These are phyloP conservation scores for Nephrotoma guestfalica DNA, from an alignment of 2,888 invertebrate species.

Conservation along the genomic window DNA sequence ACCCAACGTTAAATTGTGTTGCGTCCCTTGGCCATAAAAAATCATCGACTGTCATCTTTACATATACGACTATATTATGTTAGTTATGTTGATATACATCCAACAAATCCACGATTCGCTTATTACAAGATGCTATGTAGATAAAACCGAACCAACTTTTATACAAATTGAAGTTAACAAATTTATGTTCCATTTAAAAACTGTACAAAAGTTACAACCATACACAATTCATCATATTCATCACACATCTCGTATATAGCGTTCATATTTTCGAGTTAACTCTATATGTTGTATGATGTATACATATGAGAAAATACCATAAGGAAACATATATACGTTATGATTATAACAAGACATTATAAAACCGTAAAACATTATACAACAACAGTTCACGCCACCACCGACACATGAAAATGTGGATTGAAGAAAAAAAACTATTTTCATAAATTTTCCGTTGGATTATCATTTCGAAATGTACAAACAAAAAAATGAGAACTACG, in stretches of 20 bases:
- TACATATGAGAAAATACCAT: not conserved
- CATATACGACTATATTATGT: too few species aligned
- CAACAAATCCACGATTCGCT: not conserved
- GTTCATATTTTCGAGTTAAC: not conserved
- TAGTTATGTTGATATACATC: not conserved
- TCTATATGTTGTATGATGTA: not conserved
- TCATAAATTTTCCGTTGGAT: not conserved
- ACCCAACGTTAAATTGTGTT: too few species aligned
- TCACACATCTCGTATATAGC: not conserved
- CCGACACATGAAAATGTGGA: not conserved
- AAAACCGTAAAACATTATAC: not conserved
- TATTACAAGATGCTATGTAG: not conserved
- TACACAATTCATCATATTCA: not conserved
- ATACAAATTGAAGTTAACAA: not conserved
- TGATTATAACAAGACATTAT: not conserved
- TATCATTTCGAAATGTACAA: not conserved
- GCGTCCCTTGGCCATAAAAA: not conserved
- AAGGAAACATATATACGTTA: not conserved
- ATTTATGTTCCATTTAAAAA: not conserved
- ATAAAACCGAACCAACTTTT: not conserved
- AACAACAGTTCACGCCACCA: not conserved
- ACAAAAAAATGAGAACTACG: not conserved
- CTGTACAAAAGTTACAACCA: not conserved
- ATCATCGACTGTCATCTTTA: not conserved
- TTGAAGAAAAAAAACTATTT: not conserved